These are phyloP conservation scores for Leptosomus discolor DNA, from an alignment of 2,113 vertebrate species.

Conservation along the genomic window DNA sequence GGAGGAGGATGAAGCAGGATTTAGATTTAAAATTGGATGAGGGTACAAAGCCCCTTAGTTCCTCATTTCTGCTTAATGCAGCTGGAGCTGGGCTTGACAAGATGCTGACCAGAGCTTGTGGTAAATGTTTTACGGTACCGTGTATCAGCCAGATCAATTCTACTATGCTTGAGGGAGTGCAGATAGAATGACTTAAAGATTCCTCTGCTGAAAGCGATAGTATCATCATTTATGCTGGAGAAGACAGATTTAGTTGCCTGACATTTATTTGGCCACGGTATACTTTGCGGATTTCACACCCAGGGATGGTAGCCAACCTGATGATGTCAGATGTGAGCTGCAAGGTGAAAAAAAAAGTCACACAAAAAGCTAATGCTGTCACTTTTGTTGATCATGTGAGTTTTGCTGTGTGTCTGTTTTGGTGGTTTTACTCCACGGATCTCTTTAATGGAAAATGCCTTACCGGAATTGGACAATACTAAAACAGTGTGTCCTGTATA, in stretches of 20 bases:
- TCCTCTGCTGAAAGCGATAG: not conserved
- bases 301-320: not conserved
- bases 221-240: not conserved
- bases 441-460: not conserved
- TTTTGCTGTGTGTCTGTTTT: not conserved
- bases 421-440: not conserved
- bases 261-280: not conserved
- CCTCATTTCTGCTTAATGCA: not conserved
- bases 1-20: not conserved
- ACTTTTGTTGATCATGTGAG: not conserved
- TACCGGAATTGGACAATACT: not conserved
- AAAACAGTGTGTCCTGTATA: rapidly evolving
- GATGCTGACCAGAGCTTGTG: constrained; percentile 7
- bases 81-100: not conserved
- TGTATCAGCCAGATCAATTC: constrained; percentile 24
- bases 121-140: not conserved
- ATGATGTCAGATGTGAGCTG: constrained; percentile 2
- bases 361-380: not conserved
- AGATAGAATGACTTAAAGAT: constrained; percentile 24
- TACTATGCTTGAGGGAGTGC: not conserved
- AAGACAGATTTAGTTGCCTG: not conserved
- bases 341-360: not conserved
- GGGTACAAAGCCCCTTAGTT: not conserved
- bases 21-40: not conserved
- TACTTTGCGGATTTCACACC: constrained; percentile 26